phyloP scores from a whole-genome alignment of 2,888 invertebrate genomes.

The Napeogenes sylphis region DNA sequence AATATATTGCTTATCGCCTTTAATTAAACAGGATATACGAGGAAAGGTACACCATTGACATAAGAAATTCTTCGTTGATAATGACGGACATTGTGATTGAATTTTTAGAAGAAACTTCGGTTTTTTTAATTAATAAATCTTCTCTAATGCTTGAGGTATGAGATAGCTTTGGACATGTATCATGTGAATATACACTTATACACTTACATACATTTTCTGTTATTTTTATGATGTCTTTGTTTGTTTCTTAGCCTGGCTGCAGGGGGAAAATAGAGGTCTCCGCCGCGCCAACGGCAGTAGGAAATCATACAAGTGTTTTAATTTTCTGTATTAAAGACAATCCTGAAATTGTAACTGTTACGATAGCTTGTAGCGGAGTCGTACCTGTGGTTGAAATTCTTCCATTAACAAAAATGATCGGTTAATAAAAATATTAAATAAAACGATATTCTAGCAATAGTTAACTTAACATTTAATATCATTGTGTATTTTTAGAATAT shows the following conservation, averaged over 20 bases:
- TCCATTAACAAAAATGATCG: constrained; percentile 59
- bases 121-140: constrained; percentile 67
- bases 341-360: constrained; percentile 73
- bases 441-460: neutral
- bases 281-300: constrained; percentile 62
- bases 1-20: neutral
- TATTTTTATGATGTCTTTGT: constrained; percentile 4
- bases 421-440: constrained; percentile 38
- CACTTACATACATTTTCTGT: no score
- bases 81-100: constrained; percentile 66
- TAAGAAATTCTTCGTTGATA: constrained; percentile 76
- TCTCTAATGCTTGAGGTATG: constrained; percentile 55
- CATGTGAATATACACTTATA: no score
- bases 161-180: neutral
- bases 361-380: constrained; percentile 72
- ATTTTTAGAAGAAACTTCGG: constrained; percentile 58
- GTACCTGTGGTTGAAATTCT: constrained; percentile 71
- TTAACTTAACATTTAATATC: neutral
- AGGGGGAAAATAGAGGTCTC: constrained; percentile 55
- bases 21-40: constrained; percentile 59
- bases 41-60: constrained; percentile 65
- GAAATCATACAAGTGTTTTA: constrained; percentile 49
- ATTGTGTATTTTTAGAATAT: constrained; percentile 54
- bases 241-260: constrained; percentile 55
- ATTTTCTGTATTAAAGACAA: constrained; percentile 76